Evolutionary conservation across 2,797 vertebrate genomes (phyloP), one percentile per base, ranked within the genome.

Genomic region (Amphiprion clarkii): DNA sequence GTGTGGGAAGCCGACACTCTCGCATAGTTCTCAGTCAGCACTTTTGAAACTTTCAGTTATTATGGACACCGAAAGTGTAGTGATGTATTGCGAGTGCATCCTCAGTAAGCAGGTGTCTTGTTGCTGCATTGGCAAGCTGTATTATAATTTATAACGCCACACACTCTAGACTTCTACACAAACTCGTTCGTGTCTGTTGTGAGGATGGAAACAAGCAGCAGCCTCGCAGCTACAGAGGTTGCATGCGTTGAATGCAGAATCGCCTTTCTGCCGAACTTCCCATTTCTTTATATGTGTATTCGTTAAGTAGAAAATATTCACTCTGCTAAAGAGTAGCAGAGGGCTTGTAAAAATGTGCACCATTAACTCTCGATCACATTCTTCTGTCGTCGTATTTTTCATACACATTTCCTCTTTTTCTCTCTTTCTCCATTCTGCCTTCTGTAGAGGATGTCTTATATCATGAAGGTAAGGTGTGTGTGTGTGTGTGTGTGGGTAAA

Each of bases 361-460:
- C 75, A 64, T 82, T 88, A 74, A 85, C 89, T 79, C 81, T 87
- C 89, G 84, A 83, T 88, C 79, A 73, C 84, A 77, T 87, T 74
- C 79, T 82, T 87, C 79, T 89, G 84, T 83, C 84, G 81, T 91
- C 75, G 79, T 87, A 82, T 92, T 82, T 93, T 93, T 95, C 89
- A 95, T 95, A 90, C 92, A 95, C 94, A 91, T 94, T 94, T 95
- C 95, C 89, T 90, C 94, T 94, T 94, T 94, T 92, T 96, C 90
- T 96, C 94, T 97, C 94, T 97, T 95, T 96, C 95, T 96, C 94
- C 95, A 94, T 96, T 95, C 96, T 96, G 94, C 94, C 95, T 91
- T 94, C 92, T 97, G 90, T 98, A 99, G 98, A 98, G 98, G 98
- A 99, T 99, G 96, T 99, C 98, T 98, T 99, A 98, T 99, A 99